Evolutionary conservation across 2,888 invertebrate genomes (phyloP).

Genomic region (Napeogenes sylphis): DNA sequence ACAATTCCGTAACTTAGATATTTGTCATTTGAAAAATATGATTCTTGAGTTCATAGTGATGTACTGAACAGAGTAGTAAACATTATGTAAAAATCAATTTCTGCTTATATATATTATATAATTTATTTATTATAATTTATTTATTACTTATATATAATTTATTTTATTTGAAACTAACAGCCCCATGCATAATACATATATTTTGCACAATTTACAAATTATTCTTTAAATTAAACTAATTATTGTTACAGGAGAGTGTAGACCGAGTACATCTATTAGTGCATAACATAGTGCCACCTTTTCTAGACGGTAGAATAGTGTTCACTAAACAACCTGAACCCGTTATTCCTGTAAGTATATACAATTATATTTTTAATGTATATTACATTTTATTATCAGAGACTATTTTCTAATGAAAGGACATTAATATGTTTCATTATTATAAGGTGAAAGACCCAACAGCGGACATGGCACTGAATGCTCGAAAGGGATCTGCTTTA

Average conservation of each 20-base stretch:
- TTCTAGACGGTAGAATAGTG: conserved; percentile 98
- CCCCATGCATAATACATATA: too few species aligned
- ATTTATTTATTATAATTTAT: too few species aligned
- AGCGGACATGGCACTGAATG: conserved; percentile 97
- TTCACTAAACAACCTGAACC: conserved; percentile 99
- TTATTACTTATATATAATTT: too few species aligned
- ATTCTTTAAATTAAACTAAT: too few species aligned
- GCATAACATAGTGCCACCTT: conserved; percentile 98
- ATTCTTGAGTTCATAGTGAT: too few species aligned
- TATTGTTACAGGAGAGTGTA: conserved; percentile 82
- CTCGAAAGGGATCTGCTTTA: conserved; percentile 94
- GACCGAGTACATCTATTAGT: conserved; percentile 97
- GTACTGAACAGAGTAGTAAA: too few species aligned
- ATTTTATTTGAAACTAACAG: too few species aligned
- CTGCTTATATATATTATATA: too few species aligned
- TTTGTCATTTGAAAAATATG: too few species aligned
- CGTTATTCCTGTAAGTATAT: conserved; percentile 90
- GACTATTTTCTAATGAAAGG: neutral
- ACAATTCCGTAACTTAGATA: too few species aligned
- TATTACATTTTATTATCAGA: neutral
- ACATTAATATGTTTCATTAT: conserved; percentile 2
- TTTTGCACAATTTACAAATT: too few species aligned
- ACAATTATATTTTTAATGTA: conserved; percentile 31
- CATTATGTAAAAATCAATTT: too few species aligned
- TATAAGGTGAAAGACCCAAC: conserved; percentile 89